A percentile compares a stretch with the other conserved stretches of the same genome.
These are phyloP conservation scores for Apis florea DNA, from an alignment of 1,140 invertebrate genomes.

Conservation along the genomic window DNA sequence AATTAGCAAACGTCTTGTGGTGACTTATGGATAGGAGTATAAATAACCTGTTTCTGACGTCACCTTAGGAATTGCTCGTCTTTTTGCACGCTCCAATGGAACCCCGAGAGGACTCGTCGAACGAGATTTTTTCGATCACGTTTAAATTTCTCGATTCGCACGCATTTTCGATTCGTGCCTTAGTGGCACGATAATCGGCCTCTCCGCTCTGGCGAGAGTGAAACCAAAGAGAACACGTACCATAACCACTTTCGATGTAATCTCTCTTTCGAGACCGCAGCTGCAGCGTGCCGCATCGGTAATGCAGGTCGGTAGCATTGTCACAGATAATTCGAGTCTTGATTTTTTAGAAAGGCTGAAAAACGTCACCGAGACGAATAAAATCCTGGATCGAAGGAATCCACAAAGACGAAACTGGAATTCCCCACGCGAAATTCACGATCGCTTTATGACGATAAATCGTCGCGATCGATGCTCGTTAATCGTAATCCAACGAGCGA, in stretches of 20 bases:
- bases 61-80: not conserved
- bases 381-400: too few relatives aligned
- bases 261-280: not conserved
- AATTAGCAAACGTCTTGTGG: too few relatives aligned
- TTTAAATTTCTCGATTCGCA: not conserved
- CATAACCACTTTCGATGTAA: conserved; percentile 37
- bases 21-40: too few relatives aligned
- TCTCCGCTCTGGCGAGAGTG: conserved; percentile 6
- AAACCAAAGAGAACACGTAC: conserved; percentile 27
- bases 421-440: conserved; percentile 1
- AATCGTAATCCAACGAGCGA: conserved; percentile 42
- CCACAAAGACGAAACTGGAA: not conserved
- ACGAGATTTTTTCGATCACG: rapidly evolving
- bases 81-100: rapidly evolving
- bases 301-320: conserved; percentile 5
- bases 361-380: too few relatives aligned
- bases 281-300: not conserved
- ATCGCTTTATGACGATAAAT: conserved; percentile 47
- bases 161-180: not conserved
- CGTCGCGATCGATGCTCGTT: conserved; percentile 48
- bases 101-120: not conserved
- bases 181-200: conserved; percentile 14
- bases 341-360: not conserved
- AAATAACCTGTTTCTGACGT: not conserved
- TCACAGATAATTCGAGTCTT: not conserved